These are phyloP conservation scores for Musca vetustissima DNA, from an alignment of 1,140 invertebrate species.

Conservation along the genomic window DNA sequence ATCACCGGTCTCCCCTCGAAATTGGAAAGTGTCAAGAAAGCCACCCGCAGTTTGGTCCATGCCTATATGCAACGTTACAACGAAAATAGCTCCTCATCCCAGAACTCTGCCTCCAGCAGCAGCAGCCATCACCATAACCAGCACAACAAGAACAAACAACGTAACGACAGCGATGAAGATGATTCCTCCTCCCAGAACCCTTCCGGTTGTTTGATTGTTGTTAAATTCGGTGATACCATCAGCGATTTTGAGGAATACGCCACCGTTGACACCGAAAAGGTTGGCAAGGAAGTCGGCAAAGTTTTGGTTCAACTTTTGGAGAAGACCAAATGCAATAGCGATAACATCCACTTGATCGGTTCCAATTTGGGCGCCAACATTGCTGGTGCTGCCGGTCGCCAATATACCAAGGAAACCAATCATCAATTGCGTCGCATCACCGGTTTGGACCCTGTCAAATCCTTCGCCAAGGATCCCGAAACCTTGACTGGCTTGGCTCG, in stretches of 20 bases:
- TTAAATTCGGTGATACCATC: constrained; percentile 24
- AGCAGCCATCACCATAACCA: constrained; percentile 3
- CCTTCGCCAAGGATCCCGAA: constrained; percentile 61
- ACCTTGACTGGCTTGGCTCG: constrained; percentile 57
- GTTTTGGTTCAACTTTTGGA: constrained; percentile 20
- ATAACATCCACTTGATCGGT: constrained; percentile 31
- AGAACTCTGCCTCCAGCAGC: constrained; percentile 20
- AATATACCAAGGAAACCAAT: constrained; percentile 59
- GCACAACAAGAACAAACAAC: constrained; percentile 29
- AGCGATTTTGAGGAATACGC: constrained; percentile 27
- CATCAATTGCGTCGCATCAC: constrained; percentile 59
- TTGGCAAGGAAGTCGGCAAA: constrained; percentile 30
- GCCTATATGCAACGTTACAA: constrained; percentile 46
- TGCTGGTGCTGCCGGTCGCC: constrained; percentile 59
- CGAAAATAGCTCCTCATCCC: constrained; percentile 16
- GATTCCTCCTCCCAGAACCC: background rate
- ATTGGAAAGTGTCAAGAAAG: constrained; percentile 35
- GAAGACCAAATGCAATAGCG: constrained; percentile 21
- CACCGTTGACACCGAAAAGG: constrained; percentile 43
- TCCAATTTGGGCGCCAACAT: constrained; percentile 50
- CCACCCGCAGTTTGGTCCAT: constrained; percentile 41
- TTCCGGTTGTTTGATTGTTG: constrained; percentile 13
- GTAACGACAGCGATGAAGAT: background rate
- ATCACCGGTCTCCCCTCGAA: constrained; percentile 44
- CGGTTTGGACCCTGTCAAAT: constrained; percentile 70